Conservation (phyloP, 1,140 invertebrate genomes). For the Micrasema longulum region DNA sequence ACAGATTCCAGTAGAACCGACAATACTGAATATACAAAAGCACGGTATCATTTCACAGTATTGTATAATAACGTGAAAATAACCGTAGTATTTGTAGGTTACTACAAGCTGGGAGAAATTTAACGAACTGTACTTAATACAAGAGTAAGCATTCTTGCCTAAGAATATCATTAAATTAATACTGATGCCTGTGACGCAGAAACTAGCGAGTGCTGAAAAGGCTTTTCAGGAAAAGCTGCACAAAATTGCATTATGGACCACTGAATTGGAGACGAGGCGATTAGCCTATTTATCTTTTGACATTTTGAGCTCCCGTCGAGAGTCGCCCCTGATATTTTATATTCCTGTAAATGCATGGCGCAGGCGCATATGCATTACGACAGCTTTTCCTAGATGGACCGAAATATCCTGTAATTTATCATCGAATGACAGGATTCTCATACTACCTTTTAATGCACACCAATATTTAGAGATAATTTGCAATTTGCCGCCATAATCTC, state of each 20-base stretch:
- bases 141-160: slow-evolving; percentile 15
- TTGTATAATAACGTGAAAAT: too few species aligned
- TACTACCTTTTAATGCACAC: not conserved
- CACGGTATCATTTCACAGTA: too few species aligned
- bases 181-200: not conserved
- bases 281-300: slow-evolving; percentile 53
- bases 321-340: slow-evolving; percentile 46
- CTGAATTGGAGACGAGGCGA: slow-evolving; percentile 39
- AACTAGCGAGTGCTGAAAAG: slow-evolving; percentile 13
- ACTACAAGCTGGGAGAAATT: not conserved
- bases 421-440: slow-evolving; percentile 10
- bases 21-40: too few species aligned
- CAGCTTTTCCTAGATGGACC: slow-evolving; percentile 20
- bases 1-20: too few species aligned
- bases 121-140: not conserved
- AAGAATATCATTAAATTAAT: slow-evolving; percentile 27
- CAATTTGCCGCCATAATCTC: too few species aligned
- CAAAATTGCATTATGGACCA: slow-evolving; percentile 42
- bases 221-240: slow-evolving; percentile 31
- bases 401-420: slow-evolving; percentile 15
- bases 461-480: too few species aligned
- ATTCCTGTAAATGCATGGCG: slow-evolving; percentile 9
- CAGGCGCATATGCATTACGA: not conserved
- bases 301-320: slow-evolving; percentile 42
- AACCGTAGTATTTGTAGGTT: too few species aligned